Evolutionary conservation across 2,888 invertebrate species (phyloP).

Genomic region (Drosophila kanekoi): DNA sequence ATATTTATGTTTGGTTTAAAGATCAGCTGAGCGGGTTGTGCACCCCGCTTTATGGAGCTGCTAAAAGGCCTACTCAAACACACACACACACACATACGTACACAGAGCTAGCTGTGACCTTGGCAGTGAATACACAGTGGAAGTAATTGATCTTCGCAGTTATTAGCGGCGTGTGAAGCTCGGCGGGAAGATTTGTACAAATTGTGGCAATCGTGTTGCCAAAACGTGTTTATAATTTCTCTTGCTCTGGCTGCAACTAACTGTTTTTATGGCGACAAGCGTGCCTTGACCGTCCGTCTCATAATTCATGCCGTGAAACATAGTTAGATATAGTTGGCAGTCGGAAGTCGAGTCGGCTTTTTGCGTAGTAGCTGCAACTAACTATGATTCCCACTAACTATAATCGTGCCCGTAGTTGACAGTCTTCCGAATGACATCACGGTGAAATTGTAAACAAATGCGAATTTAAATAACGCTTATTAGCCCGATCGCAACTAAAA

Average conservation of each 20-base stretch:
- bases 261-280: not conserved
- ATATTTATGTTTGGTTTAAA: conserved; percentile 61
- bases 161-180: not conserved
- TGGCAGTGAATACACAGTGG: conserved; percentile 29
- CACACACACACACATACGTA: no score
- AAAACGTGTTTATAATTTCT: conserved; percentile 65
- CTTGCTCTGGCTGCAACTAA: not conserved
- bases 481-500: conserved; percentile 1
- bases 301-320: conserved; percentile 16
- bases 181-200: conserved; percentile 17
- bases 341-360: conserved; percentile 35
- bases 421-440: conserved; percentile 54
- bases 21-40: conserved; percentile 38
- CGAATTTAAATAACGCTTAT: conserved; percentile 15
- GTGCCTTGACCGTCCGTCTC: conserved; percentile 5
- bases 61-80: conserved; percentile 34
- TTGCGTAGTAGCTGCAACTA: not conserved
- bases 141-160: conserved; percentile 19
- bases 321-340: not conserved
- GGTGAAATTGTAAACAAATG: conserved; percentile 51
- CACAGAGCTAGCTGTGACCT: conserved; percentile 19
- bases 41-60: conserved; percentile 25
- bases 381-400: conserved; percentile 8
- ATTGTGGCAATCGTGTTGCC: conserved; percentile 10
- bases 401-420: conserved; percentile 56